phyloP scores from a whole-genome alignment of 2,797 vertebrate species.

The Delichon dasypus region DNA sequence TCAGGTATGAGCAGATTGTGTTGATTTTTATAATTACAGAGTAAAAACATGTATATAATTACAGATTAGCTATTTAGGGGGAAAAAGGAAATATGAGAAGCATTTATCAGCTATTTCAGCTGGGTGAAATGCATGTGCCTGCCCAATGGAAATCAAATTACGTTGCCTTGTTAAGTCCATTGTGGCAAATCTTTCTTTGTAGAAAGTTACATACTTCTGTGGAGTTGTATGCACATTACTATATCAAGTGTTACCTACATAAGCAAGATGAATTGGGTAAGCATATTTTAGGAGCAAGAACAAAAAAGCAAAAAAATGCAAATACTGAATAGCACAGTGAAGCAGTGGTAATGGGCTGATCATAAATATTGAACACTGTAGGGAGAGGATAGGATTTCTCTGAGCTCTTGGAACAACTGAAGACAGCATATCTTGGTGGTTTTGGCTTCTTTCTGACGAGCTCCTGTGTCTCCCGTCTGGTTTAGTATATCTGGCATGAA shows the following conservation, averaged over 20 bases:
- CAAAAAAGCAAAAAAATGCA: background rate
- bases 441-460: background rate
- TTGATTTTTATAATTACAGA: background rate
- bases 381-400: background rate
- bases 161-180: background rate
- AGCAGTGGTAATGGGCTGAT: background rate
- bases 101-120: background rate
- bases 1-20: background rate
- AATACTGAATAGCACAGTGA: background rate
- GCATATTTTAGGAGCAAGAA: background rate
- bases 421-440: background rate
- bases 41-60: background rate
- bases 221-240: background rate
- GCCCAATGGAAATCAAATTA: background rate
- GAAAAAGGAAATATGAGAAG: background rate
- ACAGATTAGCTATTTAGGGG: background rate
- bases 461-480: rapidly evolving
- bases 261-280: background rate
- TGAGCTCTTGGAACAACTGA: background rate
- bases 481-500: background rate
- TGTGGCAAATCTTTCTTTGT: background rate
- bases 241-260: background rate
- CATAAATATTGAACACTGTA: background rate
- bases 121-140: background rate
- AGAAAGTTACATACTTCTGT: background rate